These are phyloP conservation scores for Bimastos eiseni DNA, from an alignment of 2,888 invertebrate genomes.

Conservation along the genomic window DNA sequence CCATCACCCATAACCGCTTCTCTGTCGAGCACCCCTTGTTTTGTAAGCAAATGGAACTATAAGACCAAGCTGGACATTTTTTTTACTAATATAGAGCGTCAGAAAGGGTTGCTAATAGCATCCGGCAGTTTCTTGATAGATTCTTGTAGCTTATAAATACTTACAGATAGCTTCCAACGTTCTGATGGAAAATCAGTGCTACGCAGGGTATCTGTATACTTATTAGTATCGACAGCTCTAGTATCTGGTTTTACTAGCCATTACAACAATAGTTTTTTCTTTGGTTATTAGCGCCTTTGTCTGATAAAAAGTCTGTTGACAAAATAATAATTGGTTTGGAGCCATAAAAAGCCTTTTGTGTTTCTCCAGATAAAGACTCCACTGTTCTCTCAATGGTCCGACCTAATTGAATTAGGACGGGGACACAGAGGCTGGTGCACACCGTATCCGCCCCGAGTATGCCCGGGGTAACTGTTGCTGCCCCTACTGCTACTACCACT, in stretches of 20 bases:
- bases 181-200: too few relatives aligned
- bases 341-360: slow-evolving; percentile 5
- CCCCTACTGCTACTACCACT: neutral
- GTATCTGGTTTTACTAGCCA: neutral
- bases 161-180: too few relatives aligned
- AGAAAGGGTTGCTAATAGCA: too few relatives aligned
- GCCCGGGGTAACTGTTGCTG: neutral
- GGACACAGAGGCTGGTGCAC: neutral
- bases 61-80: too few relatives aligned
- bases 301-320: slow-evolving; percentile 1
- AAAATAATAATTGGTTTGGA: neutral
- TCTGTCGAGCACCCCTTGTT: too few relatives aligned
- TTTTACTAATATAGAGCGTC: too few relatives aligned
- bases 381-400: neutral
- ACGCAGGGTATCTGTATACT: neutral
- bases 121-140: too few relatives aligned
- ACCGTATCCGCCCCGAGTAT: neutral
- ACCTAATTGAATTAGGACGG: neutral
- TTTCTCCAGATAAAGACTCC: neutral
- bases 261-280: neutral
- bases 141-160: too few relatives aligned
- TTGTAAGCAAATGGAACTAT: too few relatives aligned
- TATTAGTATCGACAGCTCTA: neutral
- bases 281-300: slow-evolving; percentile 2
- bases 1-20: too few relatives aligned